phyloP scores from a whole-genome alignment of 2,888 invertebrate genomes.

The Rotaria macrura region DNA sequence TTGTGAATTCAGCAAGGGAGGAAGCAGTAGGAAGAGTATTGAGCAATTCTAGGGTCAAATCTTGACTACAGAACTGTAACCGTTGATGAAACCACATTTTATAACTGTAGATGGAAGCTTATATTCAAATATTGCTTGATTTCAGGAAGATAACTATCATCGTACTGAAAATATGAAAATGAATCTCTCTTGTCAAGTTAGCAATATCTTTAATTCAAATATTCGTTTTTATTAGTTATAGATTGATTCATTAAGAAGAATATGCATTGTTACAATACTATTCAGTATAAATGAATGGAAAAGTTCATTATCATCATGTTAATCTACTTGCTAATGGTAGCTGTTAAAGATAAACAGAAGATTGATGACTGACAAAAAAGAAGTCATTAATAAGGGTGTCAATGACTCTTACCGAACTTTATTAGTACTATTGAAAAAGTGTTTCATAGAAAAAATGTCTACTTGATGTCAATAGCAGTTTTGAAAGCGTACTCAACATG shows the following conservation, averaged over 20 bases:
- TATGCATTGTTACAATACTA: neutral
- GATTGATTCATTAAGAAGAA: neutral
- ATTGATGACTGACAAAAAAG: neutral
- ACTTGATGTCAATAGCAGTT: neutral
- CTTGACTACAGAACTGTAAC: too few relatives aligned
- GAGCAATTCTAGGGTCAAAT: too few relatives aligned
- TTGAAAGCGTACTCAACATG: too few relatives aligned
- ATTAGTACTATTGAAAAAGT: neutral
- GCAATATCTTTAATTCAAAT: too few relatives aligned
- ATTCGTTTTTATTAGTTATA: neutral
- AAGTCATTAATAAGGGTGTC: neutral
- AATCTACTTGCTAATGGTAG: neutral
- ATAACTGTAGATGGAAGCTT: neutral
- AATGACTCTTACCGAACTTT: neutral
- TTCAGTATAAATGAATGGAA: neutral
- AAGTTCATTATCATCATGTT: neutral
- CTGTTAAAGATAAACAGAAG: neutral
- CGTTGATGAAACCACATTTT: too few relatives aligned
- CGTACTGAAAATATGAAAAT: too few relatives aligned
- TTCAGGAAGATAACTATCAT: neutral
- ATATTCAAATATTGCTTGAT: neutral
- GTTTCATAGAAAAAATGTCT: neutral
- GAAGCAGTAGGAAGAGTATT: too few relatives aligned
- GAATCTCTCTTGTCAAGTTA: too few relatives aligned
- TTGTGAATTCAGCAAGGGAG: too few relatives aligned